Evolutionary conservation across 2,888 invertebrate species (phyloP).

Genomic region (Cenopis cana): DNA sequence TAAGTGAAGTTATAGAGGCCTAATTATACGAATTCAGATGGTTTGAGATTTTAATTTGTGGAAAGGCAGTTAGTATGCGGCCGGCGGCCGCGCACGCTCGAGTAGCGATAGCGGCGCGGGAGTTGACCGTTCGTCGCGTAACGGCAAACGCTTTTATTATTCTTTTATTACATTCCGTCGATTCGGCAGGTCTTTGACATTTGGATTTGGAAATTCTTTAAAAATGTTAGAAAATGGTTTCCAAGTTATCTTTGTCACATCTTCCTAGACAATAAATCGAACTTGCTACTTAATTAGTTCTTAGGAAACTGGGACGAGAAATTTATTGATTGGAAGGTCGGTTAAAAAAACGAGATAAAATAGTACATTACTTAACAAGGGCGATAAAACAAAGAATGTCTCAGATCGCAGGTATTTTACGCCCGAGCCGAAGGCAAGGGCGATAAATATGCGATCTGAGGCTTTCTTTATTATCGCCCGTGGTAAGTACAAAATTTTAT

Average conservation of each 20-base stretch:
- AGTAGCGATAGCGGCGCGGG: constrained; percentile 47
- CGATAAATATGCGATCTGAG: too few relatives aligned
- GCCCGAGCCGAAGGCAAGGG: too few relatives aligned
- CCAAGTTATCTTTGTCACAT: not conserved
- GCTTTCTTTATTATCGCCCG: too few relatives aligned
- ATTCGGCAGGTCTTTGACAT: constrained; percentile 24
- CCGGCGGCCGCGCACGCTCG: constrained; percentile 44
- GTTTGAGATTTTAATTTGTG: constrained; percentile 44
- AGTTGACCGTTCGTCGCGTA: constrained; percentile 46
- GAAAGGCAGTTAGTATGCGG: constrained; percentile 49
- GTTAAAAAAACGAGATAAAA: too few relatives aligned
- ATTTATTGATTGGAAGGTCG: not conserved
- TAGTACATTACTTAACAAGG: too few relatives aligned
- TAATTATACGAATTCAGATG: constrained; percentile 19
- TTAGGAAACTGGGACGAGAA: not conserved
- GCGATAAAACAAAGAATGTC: too few relatives aligned
- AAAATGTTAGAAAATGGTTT: constrained; percentile 1
- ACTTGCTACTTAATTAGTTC: too few relatives aligned
- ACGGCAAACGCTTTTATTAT: constrained; percentile 45
- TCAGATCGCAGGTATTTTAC: too few relatives aligned
- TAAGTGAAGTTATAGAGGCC: not conserved
- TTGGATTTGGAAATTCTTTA: constrained; percentile 15
- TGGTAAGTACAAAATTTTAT: too few relatives aligned
- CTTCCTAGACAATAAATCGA: too few relatives aligned
- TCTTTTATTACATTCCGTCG: constrained; percentile 41